Evolutionary conservation across 1,140 invertebrate genomes (phyloP).

Genomic region (Wiebesia pumilae): DNA sequence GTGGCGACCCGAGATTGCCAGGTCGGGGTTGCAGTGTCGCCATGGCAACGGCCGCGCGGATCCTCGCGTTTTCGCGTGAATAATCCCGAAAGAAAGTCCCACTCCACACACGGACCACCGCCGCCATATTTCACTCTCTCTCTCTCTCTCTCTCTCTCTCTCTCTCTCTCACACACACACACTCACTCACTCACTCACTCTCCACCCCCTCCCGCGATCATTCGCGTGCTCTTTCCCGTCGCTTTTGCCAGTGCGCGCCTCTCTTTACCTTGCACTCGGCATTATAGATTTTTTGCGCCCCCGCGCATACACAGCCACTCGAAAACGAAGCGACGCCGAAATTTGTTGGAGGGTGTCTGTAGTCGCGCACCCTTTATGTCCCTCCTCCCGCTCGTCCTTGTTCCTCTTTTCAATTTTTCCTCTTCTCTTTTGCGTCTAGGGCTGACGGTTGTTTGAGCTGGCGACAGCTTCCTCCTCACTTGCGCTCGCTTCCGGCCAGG

Average conservation of each 20-base stretch:
- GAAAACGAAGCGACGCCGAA: constrained; percentile 69
- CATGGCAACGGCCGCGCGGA: constrained; percentile 63
- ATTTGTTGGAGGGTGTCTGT: constrained; percentile 54
- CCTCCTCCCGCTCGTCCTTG: not conserved
- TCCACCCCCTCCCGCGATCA: no score
- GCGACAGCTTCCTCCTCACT: not conserved
- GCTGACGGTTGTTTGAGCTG: not conserved
- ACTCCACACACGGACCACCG: constrained; percentile 45
- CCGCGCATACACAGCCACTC: not conserved
- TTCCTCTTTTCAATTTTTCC: not conserved
- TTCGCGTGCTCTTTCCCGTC: not conserved
- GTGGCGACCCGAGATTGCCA: constrained; percentile 54
- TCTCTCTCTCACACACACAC: no score
- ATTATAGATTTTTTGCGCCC: constrained; percentile 57
- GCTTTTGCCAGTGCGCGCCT: not conserved
- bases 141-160: not conserved
- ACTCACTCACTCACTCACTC: no score
- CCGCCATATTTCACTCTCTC: not conserved
- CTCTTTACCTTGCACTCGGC: constrained; percentile 30
- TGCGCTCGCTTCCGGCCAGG: not conserved
- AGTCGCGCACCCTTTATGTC: not conserved
- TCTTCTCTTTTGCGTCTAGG: not conserved
- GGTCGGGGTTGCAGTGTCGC: constrained; percentile 58
- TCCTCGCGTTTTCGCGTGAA: constrained; percentile 65
- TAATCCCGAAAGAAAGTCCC: constrained; percentile 62